phyloP scores from a whole-genome alignment of 2,797 vertebrate genomes.

The Phoxinus dragarum region DNA sequence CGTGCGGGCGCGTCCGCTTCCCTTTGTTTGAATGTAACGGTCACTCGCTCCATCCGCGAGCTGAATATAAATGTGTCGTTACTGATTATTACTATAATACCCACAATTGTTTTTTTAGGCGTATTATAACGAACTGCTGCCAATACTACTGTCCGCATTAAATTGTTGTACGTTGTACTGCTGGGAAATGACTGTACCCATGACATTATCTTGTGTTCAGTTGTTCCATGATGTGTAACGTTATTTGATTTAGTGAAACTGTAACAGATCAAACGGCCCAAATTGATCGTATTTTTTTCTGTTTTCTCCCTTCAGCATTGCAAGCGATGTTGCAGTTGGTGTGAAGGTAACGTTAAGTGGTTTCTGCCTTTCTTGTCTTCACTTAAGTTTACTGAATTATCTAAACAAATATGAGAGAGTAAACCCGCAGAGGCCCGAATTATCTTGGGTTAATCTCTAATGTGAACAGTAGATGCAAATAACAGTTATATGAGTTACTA shows the following conservation, averaged over 20 bases:
- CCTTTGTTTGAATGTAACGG: conserved; percentile 43
- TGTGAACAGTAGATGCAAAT: neutral
- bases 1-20: conserved; percentile 11
- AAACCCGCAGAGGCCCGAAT: neutral
- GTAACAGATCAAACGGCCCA: neutral
- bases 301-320: conserved; percentile 76
- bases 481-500: neutral
- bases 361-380: neutral
- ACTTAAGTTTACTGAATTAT: neutral
- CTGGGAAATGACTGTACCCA: too few relatives aligned
- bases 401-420: neutral
- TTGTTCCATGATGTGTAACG: neutral
- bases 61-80: neutral
- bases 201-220: neutral
- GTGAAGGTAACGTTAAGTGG: conserved; percentile 82
- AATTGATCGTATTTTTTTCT: neutral
- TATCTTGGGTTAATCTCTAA: neutral
- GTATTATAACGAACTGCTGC: neutral
- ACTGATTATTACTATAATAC: neutral
- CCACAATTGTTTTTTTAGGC: neutral
- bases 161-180: neutral
- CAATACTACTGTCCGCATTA: neutral
- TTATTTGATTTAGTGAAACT: neutral
- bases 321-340: conserved; percentile 90
- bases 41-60: neutral